Evolutionary conservation across 2,888 invertebrate species (phyloP), one percentile per base, ranked within the genome.

Genomic region (Eurois occulta): DNA sequence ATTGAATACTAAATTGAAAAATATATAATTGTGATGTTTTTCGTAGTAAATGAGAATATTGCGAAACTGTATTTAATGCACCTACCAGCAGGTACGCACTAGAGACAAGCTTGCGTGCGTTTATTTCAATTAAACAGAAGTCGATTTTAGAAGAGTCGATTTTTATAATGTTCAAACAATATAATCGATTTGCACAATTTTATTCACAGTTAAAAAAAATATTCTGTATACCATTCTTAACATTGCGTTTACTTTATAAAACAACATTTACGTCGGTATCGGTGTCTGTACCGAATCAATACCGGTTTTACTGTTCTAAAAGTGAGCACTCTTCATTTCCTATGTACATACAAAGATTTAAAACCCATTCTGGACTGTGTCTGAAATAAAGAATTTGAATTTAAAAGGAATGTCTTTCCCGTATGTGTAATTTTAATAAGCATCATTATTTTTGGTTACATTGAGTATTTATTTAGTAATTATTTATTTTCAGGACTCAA

Each of bases 11-110:
- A 41, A 77, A 73, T 43, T 38, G 3, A 43, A 78, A 74, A 71
- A 52, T 68, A 35, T 32, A 77, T 41, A 58, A 24, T 60, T 87
- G 78, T 81, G 80, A 84, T 80, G 58, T 72, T 70, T 75, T 65
- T 46, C 41, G 72, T 43, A 60, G 11, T 67, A 60, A 71, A 77
- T 68, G 69, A 66, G 41, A 80, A 64, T 78, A 74, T 28, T 64
- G 48, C 48, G 35, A 32, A 35, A 71, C 0, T 69, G 4, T 55
- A 72, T 16, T 32, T n/a, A 3, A 65, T 46, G 43, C 43, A 78
- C 38, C 46, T 46, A 78, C 52, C 66, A 81, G 70, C 41, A 73
- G 84, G 81, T 78, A 85, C 85, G 78, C 81, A 84, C 74, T 84
- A 83, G 83, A 84, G 83, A 21, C 2, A 80, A 21, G 43, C 55